Conservation (phyloP, 2,888 invertebrate genomes). For the Chrysina gloriosa region DNA sequence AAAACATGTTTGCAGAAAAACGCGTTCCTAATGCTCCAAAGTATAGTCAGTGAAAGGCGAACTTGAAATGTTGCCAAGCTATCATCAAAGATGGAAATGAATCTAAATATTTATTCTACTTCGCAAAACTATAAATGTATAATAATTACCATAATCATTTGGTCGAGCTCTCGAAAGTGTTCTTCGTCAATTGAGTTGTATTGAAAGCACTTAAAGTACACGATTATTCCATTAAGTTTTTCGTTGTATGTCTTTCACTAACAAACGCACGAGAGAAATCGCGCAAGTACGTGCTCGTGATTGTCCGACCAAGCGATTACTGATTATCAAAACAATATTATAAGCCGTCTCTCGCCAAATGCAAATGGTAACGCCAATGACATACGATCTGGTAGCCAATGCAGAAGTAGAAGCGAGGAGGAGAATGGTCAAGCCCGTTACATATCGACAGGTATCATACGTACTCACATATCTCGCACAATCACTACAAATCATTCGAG, state of each 20-base stretch:
- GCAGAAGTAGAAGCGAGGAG: slow-evolving; percentile 8
- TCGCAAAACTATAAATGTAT: not conserved
- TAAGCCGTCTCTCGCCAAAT: not conserved
- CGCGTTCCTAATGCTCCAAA: too few relatives aligned
- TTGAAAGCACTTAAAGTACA: slow-evolving; percentile 4
- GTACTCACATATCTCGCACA: not conserved
- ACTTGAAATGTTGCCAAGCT: too few relatives aligned
- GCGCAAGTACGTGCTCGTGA: slow-evolving; percentile 13
- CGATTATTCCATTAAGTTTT: slow-evolving; percentile 11
- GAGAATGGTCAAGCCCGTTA: slow-evolving; percentile 9
- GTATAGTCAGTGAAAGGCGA: too few relatives aligned
- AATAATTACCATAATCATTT: slow-evolving; percentile 20
- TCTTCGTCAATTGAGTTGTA: not conserved
- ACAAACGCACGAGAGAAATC: slow-evolving; percentile 4
- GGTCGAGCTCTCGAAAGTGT: not conserved
- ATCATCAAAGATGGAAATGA: too few relatives aligned
- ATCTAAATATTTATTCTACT: too few relatives aligned
- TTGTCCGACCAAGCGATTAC: slow-evolving; percentile 27
- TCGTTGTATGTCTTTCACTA: slow-evolving; percentile 10
- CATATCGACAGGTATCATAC: slow-evolving; percentile 9
- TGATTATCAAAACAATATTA: slow-evolving; percentile 28
- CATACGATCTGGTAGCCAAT: slow-evolving; percentile 9
- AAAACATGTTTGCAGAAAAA: too few relatives aligned
- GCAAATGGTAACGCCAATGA: slow-evolving; percentile 26
- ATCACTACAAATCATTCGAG: not conserved